Conservation (phyloP, 2,888 invertebrate genomes). For the Eristalinus sepulchralis region DNA sequence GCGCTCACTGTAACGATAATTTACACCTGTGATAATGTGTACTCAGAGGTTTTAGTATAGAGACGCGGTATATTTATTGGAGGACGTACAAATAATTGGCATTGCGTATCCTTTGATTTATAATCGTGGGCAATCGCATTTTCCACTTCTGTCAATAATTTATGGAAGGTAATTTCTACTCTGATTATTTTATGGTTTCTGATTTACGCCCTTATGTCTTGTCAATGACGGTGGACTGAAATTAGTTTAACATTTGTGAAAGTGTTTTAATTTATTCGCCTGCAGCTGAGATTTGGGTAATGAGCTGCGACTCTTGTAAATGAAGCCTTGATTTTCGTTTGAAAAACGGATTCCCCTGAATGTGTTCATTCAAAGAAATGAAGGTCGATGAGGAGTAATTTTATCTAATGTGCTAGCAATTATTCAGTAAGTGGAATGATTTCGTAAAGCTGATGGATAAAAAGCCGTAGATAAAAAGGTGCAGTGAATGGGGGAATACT, state of each 20-base stretch:
- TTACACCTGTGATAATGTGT: background rate
- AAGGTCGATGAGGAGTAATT: no score
- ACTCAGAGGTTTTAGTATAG: background rate
- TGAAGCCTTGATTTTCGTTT: background rate
- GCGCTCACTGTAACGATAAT: background rate
- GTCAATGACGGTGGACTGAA: background rate
- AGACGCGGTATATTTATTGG: background rate
- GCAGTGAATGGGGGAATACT: no score
- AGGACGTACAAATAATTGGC: background rate
- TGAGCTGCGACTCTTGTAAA: background rate
- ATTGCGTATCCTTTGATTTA: background rate
- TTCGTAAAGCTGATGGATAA: no score
- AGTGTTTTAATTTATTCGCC: background rate
- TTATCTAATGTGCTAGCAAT: no score
- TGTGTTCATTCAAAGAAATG: background rate
- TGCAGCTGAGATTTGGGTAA: background rate
- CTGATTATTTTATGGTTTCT: background rate
- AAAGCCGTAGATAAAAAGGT: no score
- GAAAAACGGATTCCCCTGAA: no score
- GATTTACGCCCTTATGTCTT: background rate
- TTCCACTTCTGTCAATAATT: background rate
- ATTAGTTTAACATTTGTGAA: background rate
- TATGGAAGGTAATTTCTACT: background rate
- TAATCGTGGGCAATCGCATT: background rate
- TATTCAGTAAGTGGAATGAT: no score